A percentile compares a stretch with the other conserved stretches of the same genome.
These are phyloP conservation scores for Cassiopea andromeda DNA, from an alignment of 30 jellyfish, hydroid and myxozoan species.

Conservation along the genomic window DNA sequence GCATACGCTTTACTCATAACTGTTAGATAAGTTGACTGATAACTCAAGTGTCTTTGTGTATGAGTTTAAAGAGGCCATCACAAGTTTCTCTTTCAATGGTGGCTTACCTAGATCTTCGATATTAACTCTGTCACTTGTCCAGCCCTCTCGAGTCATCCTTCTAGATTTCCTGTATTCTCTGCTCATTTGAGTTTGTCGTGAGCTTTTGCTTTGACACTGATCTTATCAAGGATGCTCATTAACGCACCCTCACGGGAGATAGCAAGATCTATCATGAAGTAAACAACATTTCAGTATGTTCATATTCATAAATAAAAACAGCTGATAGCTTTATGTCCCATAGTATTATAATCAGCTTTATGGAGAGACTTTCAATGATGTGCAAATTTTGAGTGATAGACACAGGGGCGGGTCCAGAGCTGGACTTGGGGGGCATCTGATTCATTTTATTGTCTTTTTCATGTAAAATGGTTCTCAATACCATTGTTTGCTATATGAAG, in stretches of 20 bases:
- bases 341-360: neutral
- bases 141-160: neutral
- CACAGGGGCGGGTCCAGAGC: no score
- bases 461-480: no score
- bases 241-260: conserved; percentile 24
- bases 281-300: conserved; percentile 9
- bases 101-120: neutral
- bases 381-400: neutral
- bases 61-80: neutral
- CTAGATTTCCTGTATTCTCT: neutral
- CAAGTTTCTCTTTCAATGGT: neutral
- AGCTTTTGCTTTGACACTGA: conserved; percentile 27
- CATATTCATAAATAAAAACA: neutral
- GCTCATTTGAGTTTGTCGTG: conserved; percentile 51
- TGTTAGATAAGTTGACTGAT: conserved; percentile 15
- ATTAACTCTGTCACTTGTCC: conserved; percentile 13
- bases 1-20: neutral
- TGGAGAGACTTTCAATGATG: neutral
- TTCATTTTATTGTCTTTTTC: no score
- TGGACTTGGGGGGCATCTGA: no score
- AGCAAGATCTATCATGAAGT: conserved; percentile 5
- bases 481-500: no score
- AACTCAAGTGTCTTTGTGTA: neutral
- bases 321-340: neutral
- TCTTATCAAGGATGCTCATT: conserved; percentile 22